phyloP scores from a whole-genome alignment of 2,888 invertebrate genomes.

The Lasioglossum figueresi region DNA sequence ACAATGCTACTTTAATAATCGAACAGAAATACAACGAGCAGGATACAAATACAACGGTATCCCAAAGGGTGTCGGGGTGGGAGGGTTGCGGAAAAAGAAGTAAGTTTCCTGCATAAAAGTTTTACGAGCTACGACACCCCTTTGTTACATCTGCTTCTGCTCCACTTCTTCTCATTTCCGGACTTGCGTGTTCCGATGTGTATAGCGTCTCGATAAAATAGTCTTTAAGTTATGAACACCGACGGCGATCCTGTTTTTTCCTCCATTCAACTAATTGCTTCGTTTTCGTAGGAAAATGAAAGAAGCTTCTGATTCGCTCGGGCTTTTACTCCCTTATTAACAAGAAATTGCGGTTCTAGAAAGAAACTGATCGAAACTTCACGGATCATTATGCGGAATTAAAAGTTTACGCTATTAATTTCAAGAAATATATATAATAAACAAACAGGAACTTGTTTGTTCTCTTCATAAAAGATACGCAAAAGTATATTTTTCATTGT shows the following conservation, averaged over 20 bases:
- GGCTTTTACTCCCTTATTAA: background rate
- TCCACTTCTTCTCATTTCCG: conserved; percentile 69
- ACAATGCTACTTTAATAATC: conserved; percentile 72
- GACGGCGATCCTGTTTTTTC: conserved; percentile 2
- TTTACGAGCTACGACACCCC: conserved; percentile 75
- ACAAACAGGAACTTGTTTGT: too few species aligned
- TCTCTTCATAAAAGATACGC: background rate
- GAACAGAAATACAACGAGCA: conserved; percentile 73
- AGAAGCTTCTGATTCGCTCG: background rate
- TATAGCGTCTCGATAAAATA: conserved; percentile 63
- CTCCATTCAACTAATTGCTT: background rate
- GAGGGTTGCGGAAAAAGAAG: conserved; percentile 52
- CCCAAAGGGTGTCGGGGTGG: conserved; percentile 1
- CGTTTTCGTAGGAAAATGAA: background rate
- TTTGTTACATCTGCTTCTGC: conserved; percentile 77
- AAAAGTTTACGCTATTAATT: background rate
- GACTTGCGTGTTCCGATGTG: conserved; percentile 59
- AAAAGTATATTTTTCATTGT: background rate
- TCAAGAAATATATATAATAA: too few species aligned
- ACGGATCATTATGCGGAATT: background rate
- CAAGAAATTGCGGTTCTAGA: too few species aligned
- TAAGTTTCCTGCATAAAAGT: conserved; percentile 76
- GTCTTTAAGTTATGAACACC: conserved; percentile 21
- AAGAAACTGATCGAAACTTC: background rate
- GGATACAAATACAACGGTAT: conserved; percentile 46